Evolutionary conservation across 2,888 invertebrate genomes (phyloP).

Genomic region (Villa cingulata): DNA sequence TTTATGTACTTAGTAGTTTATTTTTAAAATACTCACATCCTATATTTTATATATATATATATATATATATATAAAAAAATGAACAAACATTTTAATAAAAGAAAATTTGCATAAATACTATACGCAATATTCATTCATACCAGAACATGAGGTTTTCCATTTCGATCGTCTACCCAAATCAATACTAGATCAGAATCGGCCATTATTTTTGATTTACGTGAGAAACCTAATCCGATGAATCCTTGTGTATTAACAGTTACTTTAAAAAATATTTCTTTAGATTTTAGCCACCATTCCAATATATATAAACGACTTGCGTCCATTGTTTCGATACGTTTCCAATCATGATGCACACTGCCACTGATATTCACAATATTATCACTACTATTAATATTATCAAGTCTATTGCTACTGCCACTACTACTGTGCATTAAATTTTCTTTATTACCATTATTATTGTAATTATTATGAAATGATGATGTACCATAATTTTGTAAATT

Average conservation of each 20-base stretch:
- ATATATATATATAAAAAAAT: no score
- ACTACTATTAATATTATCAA: no score
- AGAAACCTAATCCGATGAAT: constrained; percentile 77
- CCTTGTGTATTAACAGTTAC: constrained; percentile 69
- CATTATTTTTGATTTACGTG: constrained; percentile 59
- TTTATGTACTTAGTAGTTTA: no score
- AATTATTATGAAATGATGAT: no score
- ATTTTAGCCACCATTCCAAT: constrained; percentile 55
- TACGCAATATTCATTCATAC: constrained; percentile 40
- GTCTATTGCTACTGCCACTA: no score
- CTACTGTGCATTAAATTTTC: not conserved
- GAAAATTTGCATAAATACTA: no score
- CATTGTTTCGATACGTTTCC: constrained; percentile 33
- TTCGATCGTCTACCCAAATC: constrained; percentile 68
- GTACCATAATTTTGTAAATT: no score
- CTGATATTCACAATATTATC: not conserved
- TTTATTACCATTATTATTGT: not conserved
- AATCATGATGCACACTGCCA: constrained; percentile 22
- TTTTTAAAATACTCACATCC: no score
- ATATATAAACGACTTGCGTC: constrained; percentile 33
- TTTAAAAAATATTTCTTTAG: constrained; percentile 64
- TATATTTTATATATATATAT: no score
- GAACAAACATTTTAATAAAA: no score
- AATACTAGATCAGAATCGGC: constrained; percentile 73
- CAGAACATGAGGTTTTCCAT: constrained; percentile 52